Base-by-base conservation (phyloP, 2,113 vertebrate genomes). In the Meles meles region DNA sequence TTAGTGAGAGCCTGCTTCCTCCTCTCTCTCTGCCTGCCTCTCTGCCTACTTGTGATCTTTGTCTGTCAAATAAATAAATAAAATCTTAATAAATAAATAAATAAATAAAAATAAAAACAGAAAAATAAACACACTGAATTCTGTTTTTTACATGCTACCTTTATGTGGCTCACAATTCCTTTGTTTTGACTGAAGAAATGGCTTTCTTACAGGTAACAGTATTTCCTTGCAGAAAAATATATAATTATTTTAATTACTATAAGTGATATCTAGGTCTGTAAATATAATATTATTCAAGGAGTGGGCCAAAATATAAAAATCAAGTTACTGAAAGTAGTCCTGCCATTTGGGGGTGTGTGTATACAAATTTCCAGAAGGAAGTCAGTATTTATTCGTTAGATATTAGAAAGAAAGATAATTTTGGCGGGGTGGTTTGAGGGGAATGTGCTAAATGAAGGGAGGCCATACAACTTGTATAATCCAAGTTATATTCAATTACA, bases 371-470 rank as follows among this genome's bases (percentile, higher is more conserved):
- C 6, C n/a, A 86, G 9, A 21, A 63, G 3, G 21, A 94, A 90
- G 4, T 14, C 1, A 23, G 0, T 10, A 47, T 49, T 20, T 80
- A n/a, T 31, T 72, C 15, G 72, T 69, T 49, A 85, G 55, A 37
- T 34, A 76, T n/a, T 85, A 61, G 37, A 79, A 92, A 44, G 12
- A 39, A 92, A 37, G 0, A 79, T 2, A 3, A 55, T 71, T 34
- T 18, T 1, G 14, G 34, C 1, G 4, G 14, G 29, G 5, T 2
- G 12, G 27, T 12, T 6, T 3, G 63, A 44, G 1, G 13, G 82
- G 14, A 13, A 3, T 25, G 4, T 18, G 4, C 39, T 81, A 76
- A 90, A 29, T 89, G 5, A 82, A 69, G 15, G 3, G 11, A 86
- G 21, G 3, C 69, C 14, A 71, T 31, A 47, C 6, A 71, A 87